Conservation (phyloP, 2,888 invertebrate genomes). For the Ennomos quercinarius region DNA sequence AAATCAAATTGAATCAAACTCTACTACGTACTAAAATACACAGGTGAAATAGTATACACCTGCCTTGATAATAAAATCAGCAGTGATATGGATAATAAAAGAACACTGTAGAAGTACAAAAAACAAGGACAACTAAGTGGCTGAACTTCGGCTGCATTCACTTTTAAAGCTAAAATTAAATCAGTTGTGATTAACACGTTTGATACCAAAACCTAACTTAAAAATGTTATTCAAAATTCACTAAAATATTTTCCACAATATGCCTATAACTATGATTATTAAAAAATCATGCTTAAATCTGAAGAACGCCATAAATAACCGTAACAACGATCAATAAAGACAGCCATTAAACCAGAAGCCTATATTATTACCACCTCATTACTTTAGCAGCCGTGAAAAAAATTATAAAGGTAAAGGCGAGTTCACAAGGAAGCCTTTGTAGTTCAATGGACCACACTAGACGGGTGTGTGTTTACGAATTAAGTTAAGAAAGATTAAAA, state of each 20-base stretch:
- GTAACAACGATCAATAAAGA: slow-evolving; percentile 31
- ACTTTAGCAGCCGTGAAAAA: slow-evolving; percentile 45
- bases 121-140: no score
- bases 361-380: slow-evolving; percentile 42
- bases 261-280: not conserved
- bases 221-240: no score
- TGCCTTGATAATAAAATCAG: no score
- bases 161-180: no score
- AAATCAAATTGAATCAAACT: no score
- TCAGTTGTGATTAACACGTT: no score
- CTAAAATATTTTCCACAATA: not conserved
- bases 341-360: slow-evolving; percentile 33
- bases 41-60: no score
- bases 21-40: no score
- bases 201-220: no score
- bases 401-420: slow-evolving; percentile 37
- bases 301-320: slow-evolving; percentile 23
- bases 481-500: slow-evolving; percentile 19
- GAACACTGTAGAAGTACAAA: no score
- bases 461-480: slow-evolving; percentile 32
- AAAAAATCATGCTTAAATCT: slow-evolving; percentile 7
- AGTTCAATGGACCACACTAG: slow-evolving; percentile 54
- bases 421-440: slow-evolving; percentile 51
- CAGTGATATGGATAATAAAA: no score
- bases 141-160: no score